Conservation (phyloP, 2,113 vertebrate species). For the Recurvirostra avosetta region DNA sequence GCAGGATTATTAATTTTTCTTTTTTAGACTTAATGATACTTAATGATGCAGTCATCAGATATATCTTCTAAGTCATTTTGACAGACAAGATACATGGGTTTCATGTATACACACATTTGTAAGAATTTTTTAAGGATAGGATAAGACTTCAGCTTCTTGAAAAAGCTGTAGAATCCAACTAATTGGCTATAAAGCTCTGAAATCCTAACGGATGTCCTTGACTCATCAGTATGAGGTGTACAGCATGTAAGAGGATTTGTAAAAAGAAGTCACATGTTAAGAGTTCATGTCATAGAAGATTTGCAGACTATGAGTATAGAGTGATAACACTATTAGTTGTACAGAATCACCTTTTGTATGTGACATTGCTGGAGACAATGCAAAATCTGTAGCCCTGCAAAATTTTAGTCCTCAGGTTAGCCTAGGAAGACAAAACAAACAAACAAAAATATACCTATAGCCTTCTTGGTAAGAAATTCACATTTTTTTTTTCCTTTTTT, state of each 20-base stretch:
- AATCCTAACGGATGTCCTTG: background rate
- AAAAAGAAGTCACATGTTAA: background rate
- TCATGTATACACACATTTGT: background rate
- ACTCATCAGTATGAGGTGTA: background rate
- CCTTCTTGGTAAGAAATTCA: background rate
- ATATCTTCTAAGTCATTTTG: background rate
- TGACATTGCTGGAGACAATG: background rate
- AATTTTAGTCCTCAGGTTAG: background rate
- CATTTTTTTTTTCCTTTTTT: background rate
- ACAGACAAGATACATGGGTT: background rate
- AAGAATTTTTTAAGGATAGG: background rate
- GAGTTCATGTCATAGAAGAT: background rate
- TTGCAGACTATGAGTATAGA: background rate
- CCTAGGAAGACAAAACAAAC: background rate
- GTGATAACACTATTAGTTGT: background rate
- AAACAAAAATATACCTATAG: background rate
- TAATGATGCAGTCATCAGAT: background rate
- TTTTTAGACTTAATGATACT: background rate
- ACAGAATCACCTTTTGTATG: background rate
- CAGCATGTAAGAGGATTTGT: slow-evolving; percentile 25
- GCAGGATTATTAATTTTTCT: background rate
- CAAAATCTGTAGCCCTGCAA: background rate
- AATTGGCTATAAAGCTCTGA: background rate
- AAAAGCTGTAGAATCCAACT: background rate
- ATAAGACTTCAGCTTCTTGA: background rate